These are phyloP conservation scores for Meta bourneti DNA, from an alignment of 2,888 invertebrate species.

Conservation along the genomic window DNA sequence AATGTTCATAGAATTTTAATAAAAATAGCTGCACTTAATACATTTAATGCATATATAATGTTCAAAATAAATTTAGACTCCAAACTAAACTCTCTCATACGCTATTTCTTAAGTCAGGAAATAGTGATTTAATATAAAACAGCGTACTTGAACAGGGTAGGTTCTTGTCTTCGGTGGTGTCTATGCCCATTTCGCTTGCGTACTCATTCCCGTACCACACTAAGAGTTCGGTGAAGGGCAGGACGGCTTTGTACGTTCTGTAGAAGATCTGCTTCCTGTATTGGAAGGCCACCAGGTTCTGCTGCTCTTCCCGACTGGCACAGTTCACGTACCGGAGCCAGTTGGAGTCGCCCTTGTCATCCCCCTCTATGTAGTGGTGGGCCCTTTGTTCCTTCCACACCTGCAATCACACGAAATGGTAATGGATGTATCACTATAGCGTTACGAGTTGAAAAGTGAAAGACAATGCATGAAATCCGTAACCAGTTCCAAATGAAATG, in stretches of 20 bases:
- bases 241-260: constrained; percentile 80
- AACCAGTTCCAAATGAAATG: too few relatives aligned
- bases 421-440: background rate
- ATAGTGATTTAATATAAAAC: background rate
- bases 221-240: constrained; percentile 81
- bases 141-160: background rate
- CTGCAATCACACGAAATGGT: constrained; percentile 78
- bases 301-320: constrained; percentile 37
- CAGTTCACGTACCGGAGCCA: constrained; percentile 71
- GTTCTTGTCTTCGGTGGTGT: background rate
- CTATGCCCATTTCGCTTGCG: constrained; percentile 80
- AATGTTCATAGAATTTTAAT: background rate
- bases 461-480: too few relatives aligned
- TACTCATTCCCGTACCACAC: constrained; percentile 82
- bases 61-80: too few relatives aligned
- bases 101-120: background rate
- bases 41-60: background rate
- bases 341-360: constrained; percentile 19
- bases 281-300: constrained; percentile 82
- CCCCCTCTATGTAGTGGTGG: constrained; percentile 52
- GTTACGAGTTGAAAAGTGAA: too few relatives aligned
- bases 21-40: background rate
- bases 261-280: constrained; percentile 83
- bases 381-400: constrained; percentile 20
- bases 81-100: background rate